Conservation (phyloP, 2,113 vertebrate genomes). For the Pristiophorus japonicus region DNA sequence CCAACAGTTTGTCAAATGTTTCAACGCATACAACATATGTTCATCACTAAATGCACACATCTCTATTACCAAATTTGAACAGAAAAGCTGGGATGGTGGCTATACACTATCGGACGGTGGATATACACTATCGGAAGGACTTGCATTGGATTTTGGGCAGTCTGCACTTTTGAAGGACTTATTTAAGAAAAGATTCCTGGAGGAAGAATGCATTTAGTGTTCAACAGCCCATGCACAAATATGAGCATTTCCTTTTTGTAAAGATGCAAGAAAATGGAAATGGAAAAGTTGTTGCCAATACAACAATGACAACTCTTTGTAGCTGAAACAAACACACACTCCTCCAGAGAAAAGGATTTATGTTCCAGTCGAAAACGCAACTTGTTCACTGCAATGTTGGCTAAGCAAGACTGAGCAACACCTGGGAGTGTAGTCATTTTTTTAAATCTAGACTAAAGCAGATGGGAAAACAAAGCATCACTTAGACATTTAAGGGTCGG, state of each 20-base stretch:
- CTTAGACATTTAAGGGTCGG: background rate
- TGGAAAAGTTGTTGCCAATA: background rate
- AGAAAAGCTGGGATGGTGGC: background rate
- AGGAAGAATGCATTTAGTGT: background rate
- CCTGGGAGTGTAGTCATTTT: background rate
- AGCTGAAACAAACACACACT: background rate
- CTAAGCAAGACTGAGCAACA: background rate
- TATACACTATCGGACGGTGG: background rate
- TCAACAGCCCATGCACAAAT: background rate
- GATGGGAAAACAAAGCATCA: background rate
- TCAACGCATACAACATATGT: background rate
- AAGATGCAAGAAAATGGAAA: background rate
- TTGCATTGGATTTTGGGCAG: background rate
- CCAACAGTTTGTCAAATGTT: background rate
- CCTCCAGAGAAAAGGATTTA: background rate
- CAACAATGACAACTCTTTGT: background rate
- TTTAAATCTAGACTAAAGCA: background rate
- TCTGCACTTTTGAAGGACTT: background rate
- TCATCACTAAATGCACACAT: background rate
- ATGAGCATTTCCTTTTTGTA: background rate
- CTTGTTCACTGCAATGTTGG: background rate
- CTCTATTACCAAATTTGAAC: background rate
- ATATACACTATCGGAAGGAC: background rate
- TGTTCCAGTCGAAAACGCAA: background rate
- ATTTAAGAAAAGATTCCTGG: background rate